phyloP scores from a whole-genome alignment of 2,113 vertebrate species.

The Ciconia maguari region DNA sequence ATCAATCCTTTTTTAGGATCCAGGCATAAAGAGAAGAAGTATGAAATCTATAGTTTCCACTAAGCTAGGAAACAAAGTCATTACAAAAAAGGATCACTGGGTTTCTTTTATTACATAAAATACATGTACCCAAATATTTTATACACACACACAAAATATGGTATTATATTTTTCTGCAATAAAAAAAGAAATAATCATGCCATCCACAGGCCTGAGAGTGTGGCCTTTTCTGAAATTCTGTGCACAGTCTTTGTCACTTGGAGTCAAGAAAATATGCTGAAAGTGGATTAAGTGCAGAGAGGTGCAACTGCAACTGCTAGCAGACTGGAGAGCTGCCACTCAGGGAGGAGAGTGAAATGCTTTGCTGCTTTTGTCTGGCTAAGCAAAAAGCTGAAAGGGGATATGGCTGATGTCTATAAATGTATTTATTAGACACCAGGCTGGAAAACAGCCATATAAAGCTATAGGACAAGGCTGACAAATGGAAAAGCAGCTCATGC shows the following conservation, averaged over 20 bases:
- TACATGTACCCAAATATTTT: not conserved
- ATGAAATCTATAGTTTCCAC: not conserved
- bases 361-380: not conserved
- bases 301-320: not conserved
- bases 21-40: not conserved
- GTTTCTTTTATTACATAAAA: not conserved
- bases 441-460: not conserved
- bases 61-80: not conserved
- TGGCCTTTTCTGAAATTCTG: not conserved
- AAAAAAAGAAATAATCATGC: not conserved
- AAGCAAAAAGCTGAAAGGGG: not conserved
- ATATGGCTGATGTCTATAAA: not conserved
- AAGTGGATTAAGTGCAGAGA: not conserved
- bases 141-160: not conserved
- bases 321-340: not conserved
- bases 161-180: not conserved
- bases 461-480: not conserved
- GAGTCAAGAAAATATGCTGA: not conserved
- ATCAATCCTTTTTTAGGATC: not conserved
- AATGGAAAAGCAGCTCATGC: not conserved
- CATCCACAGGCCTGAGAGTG: not conserved
- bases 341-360: not conserved
- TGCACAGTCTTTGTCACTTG: not conserved
- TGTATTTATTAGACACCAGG: not conserved
- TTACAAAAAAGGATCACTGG: not conserved